Evolutionary conservation across 2,888 invertebrate genomes (phyloP), one percentile per base, ranked within the genome.

Genomic region (Augochlorella aurata): DNA sequence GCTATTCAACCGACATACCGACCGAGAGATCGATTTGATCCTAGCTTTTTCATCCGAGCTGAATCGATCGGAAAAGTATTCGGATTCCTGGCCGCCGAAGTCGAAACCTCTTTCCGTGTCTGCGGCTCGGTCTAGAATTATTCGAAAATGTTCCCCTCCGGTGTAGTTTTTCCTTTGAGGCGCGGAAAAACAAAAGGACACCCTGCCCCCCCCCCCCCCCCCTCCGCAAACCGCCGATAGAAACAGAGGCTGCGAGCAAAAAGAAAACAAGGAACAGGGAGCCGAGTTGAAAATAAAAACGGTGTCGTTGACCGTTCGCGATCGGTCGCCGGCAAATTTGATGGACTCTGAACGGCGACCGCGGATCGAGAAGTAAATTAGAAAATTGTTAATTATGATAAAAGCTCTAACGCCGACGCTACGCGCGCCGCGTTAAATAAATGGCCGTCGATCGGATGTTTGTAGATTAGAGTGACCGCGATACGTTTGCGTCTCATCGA

Each of bases 11-110:
- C 82, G 77, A 79, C 83, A 80, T 83, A 83, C 85, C 86, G 75
- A 50, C 73, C 82, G 49, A 66, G 85, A 82, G 84, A 89, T 90
- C 88, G 88, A 89, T 90, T 83, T 82, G 82, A 81, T 69, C 84
- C 82, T 77, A 83, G 84, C 83, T 87, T 85, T 87, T 85, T 85
- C 85, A 76, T 75, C 74, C 74, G 83, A 54, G 77, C 63, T 68
- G 80, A 75, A 79, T 82, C 83, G 73, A 45, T 63, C 68, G 79
- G 80, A 83, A 87, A 87, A 87, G 80, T 83, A 82, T 87, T 80
- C 70, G 76, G 77, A 70, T 58, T 74, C 77, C 69, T 50, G 72
- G 47, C 74, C 52, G 45, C 14, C 70, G 70, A 69, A 77, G 72
- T 81, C 77, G 71, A 75, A 83, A 83, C 66, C 72, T 70, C 81